phyloP scores from a whole-genome alignment of 1,140 invertebrate species.

The Drosophila mayri region DNA sequence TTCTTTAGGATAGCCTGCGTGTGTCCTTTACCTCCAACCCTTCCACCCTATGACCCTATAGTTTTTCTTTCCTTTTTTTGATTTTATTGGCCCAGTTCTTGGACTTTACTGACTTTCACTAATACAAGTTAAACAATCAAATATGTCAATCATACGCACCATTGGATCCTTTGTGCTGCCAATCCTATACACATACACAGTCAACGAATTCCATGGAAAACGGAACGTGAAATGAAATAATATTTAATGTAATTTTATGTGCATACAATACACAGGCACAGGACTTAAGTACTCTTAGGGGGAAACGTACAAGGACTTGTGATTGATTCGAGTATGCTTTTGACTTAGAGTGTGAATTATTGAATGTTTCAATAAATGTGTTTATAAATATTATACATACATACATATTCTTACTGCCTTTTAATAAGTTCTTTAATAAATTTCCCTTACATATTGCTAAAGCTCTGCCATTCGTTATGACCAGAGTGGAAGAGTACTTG shows the following conservation, averaged over 20 bases:
- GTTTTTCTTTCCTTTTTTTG: constrained; percentile 3
- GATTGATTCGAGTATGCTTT: constrained; percentile 10
- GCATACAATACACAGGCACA: constrained; percentile 1
- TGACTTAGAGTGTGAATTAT: constrained; percentile 15
- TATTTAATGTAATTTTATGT: constrained; percentile 65
- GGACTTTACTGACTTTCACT: constrained; percentile 53
- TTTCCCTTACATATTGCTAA: not conserved
- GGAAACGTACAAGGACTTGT: constrained; percentile 2
- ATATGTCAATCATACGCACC: constrained; percentile 74
- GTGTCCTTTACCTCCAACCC: not conserved
- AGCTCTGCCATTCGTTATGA: not conserved
- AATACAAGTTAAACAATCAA: constrained; percentile 64
- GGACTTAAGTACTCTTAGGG: constrained; percentile 28
- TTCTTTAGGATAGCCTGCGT: not conserved
- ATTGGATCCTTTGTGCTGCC: constrained; percentile 45
- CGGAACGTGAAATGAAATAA: constrained; percentile 27
- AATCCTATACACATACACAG: constrained; percentile 25
- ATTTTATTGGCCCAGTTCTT: constrained; percentile 4
- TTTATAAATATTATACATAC: not conserved
- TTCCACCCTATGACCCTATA: not conserved
- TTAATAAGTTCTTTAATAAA: not conserved
- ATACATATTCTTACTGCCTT: not conserved
- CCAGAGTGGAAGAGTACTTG: not conserved
- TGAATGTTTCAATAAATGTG: not conserved
- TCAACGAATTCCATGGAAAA: constrained; percentile 16